These are phyloP conservation scores for Xestia c-nigrum DNA, from an alignment of 2,888 invertebrate species.

Conservation along the genomic window DNA sequence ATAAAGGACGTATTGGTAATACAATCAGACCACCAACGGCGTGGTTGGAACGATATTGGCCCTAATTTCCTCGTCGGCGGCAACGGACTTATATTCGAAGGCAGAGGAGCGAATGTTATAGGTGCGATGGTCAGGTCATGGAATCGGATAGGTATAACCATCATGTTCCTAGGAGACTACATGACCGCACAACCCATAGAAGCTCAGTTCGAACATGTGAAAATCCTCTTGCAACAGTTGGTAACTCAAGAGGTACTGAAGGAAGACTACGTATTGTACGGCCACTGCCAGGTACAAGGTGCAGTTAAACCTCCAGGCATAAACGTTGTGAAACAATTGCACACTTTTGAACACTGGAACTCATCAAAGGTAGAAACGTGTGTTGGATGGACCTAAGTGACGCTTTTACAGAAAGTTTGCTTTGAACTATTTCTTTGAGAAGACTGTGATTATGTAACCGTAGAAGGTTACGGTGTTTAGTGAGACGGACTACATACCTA, in stretches of 20 bases:
- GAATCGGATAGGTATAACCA: slow-evolving; percentile 77
- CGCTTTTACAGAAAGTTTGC: background rate
- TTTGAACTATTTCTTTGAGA: slow-evolving; percentile 12
- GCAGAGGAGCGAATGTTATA: slow-evolving; percentile 81
- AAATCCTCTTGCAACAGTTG: slow-evolving; percentile 74
- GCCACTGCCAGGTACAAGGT: slow-evolving; percentile 79
- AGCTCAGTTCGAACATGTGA: slow-evolving; percentile 78
- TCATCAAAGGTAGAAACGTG: slow-evolving; percentile 70
- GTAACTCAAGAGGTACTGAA: slow-evolving; percentile 72
- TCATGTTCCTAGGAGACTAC: slow-evolving; percentile 85
- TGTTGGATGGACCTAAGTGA: slow-evolving; percentile 50
- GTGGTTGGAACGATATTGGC: slow-evolving; percentile 79
- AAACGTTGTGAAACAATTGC: slow-evolving; percentile 72
- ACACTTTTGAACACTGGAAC: slow-evolving; percentile 78
- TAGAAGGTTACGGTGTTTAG: slow-evolving; percentile 1
- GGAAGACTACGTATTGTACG: slow-evolving; percentile 75
- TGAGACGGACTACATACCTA: slow-evolving; percentile 8
- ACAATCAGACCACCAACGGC: slow-evolving; percentile 76
- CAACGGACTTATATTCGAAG: slow-evolving; percentile 83
- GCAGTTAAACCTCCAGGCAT: slow-evolving; percentile 76
- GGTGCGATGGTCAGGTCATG: slow-evolving; percentile 78
- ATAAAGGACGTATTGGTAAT: slow-evolving; percentile 75
- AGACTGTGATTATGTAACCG: slow-evolving; percentile 33
- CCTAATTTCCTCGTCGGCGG: slow-evolving; percentile 84
- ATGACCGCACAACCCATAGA: slow-evolving; percentile 65